Evolutionary conservation across 2,888 invertebrate species (phyloP).

Genomic region (Morpho achilles): DNA sequence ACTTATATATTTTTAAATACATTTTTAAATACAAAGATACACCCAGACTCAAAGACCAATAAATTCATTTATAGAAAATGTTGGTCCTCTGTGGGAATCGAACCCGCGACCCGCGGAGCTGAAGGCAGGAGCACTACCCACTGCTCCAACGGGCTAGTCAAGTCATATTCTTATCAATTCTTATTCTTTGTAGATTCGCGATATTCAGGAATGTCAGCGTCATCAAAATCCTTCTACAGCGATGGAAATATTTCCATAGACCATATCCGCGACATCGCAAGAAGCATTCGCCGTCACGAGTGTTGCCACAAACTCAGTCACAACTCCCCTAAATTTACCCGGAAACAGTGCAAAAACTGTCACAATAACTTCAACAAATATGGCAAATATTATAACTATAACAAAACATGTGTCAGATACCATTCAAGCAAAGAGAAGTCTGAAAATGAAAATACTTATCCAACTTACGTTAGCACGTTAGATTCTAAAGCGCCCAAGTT

Average conservation of each 20-base stretch:
- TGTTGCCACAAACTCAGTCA: conserved; percentile 78
- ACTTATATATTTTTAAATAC: no score
- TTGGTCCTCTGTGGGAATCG: no score
- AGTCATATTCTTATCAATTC: neutral
- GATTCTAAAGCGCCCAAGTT: conserved; percentile 38
- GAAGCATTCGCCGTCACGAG: conserved; percentile 88
- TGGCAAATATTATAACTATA: conserved; percentile 71
- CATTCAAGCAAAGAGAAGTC: conserved; percentile 53
- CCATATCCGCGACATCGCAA: conserved; percentile 89
- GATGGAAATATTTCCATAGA: conserved; percentile 71
- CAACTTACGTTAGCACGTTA: conserved; percentile 40
- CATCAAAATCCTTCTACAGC: conserved; percentile 79
- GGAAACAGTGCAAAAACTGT: conserved; percentile 72
- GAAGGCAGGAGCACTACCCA: no score
- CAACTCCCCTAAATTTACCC: conserved; percentile 68
- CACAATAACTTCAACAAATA: conserved; percentile 59
- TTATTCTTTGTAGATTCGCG: conserved; percentile 56
- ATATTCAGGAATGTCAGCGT: conserved; percentile 63
- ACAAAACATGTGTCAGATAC: conserved; percentile 64
- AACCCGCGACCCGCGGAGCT: no score
- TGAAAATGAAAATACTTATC: conserved; percentile 41
- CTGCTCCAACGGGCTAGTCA: no score
- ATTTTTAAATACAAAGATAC: no score
- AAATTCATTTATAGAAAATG: no score
- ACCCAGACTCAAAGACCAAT: no score